phyloP scores from a whole-genome alignment of 2,113 vertebrate genomes.

The Sphaerodactylus townsendi region DNA sequence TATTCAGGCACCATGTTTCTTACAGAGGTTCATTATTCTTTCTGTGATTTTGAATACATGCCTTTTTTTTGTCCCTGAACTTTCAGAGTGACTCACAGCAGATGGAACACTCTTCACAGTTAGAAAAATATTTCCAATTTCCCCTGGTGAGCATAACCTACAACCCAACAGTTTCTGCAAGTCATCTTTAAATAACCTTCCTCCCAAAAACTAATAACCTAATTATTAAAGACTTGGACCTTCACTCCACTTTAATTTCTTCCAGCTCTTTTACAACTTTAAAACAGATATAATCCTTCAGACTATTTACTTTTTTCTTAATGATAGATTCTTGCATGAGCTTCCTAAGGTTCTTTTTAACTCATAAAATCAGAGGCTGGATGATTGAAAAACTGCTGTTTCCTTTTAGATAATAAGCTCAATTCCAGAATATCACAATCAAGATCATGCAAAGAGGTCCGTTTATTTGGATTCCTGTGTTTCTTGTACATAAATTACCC shows the following conservation, averaged over 20 bases:
- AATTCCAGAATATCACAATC: not conserved
- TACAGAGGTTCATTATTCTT: not conserved
- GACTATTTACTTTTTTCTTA: not conserved
- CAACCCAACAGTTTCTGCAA: not conserved
- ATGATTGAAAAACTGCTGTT: not conserved
- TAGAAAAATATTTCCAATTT: constrained; percentile 2
- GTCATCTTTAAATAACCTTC: constrained; percentile 9
- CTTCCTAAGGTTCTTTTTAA: constrained; percentile 1
- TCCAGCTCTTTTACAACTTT: constrained; percentile 2
- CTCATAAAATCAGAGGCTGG: not conserved
- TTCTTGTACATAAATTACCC: not conserved
- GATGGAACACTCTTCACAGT: not conserved
- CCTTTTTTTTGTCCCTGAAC: not conserved
- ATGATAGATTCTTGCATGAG: not conserved
- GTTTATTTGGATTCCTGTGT: not conserved
- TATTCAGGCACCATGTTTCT: not conserved
- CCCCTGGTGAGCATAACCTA: not conserved
- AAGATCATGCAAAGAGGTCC: not conserved
- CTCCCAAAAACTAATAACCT: not conserved
- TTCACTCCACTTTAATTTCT: not conserved
- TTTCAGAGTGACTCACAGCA: not conserved
- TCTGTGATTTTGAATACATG: not conserved
- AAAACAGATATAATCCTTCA: not conserved
- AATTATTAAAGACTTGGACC: not conserved
- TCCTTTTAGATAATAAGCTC: not conserved